Evolutionary conservation across 2,888 invertebrate genomes (phyloP).

Genomic region (Polyploca ridens): DNA sequence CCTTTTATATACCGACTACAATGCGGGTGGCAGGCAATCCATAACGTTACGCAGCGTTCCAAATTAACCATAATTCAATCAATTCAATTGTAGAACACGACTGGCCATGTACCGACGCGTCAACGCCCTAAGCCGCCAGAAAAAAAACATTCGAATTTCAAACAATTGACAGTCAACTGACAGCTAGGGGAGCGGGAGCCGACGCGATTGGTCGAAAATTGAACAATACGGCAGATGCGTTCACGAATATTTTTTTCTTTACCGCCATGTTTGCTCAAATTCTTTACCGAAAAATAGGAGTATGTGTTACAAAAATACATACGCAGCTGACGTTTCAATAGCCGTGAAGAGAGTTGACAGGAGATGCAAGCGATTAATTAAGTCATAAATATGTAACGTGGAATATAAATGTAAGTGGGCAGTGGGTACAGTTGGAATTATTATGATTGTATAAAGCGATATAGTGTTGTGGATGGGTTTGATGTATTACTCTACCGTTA

Average conservation of each 20-base stretch:
- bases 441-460: slow-evolving; percentile 46
- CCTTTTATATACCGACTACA: slow-evolving; percentile 64
- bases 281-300: slow-evolving; percentile 67
- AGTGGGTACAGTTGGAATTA: slow-evolving; percentile 44
- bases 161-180: slow-evolving; percentile 77
- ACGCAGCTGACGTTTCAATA: slow-evolving; percentile 74
- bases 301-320: slow-evolving; percentile 36
- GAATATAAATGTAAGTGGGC: slow-evolving; percentile 49
- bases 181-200: slow-evolving; percentile 80
- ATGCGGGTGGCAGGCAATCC: slow-evolving; percentile 79
- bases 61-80: slow-evolving; percentile 82
- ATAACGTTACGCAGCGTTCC: slow-evolving; percentile 64
- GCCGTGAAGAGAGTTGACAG: slow-evolving; percentile 64
- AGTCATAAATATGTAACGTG: slow-evolving; percentile 49
- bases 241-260: slow-evolving; percentile 58
- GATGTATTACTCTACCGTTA: slow-evolving; percentile 60
- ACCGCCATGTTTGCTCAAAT: slow-evolving; percentile 79
- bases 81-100: slow-evolving; percentile 79
- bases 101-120: slow-evolving; percentile 73
- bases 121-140: slow-evolving; percentile 71
- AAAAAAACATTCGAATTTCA: slow-evolving; percentile 74
- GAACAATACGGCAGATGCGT: slow-evolving; percentile 82
- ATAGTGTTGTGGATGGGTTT: slow-evolving; percentile 45
- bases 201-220: slow-evolving; percentile 75
- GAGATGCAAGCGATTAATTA: slow-evolving; percentile 62